Evolutionary conservation across 64 coral and sea anemone species (phyloP).

Genomic region (Acropora yongei): DNA sequence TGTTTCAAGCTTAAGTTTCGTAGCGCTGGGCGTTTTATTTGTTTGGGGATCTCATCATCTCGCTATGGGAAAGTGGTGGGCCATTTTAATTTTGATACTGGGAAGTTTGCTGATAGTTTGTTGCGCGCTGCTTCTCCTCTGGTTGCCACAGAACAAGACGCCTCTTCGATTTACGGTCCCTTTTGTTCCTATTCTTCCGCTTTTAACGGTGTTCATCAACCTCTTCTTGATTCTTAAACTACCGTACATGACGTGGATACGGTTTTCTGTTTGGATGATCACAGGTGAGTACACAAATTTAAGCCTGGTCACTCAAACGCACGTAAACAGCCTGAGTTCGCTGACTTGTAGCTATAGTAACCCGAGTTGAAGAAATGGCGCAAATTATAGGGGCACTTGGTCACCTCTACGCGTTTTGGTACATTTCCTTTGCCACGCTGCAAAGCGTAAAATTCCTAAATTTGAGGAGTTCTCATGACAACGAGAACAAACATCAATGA

Average conservation of each 20-base stretch:
- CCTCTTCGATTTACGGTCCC: constrained; percentile 39
- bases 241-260: constrained; percentile 9
- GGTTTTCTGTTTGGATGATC: constrained; percentile 41
- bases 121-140: neutral
- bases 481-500: too few relatives aligned
- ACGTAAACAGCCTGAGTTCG: too few relatives aligned
- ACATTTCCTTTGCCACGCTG: too few relatives aligned
- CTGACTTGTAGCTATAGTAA: too few relatives aligned
- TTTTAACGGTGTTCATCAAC: constrained; percentile 17
- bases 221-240: constrained; percentile 16
- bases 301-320: too few relatives aligned
- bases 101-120: neutral
- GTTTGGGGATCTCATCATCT: neutral
- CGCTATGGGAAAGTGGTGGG: neutral
- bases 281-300: constrained; percentile 13
- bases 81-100: neutral
- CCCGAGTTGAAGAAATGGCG: too few relatives aligned
- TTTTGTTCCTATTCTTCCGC: constrained; percentile 28
- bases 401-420: too few relatives aligned
- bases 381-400: too few relatives aligned
- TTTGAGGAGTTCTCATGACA: too few relatives aligned
- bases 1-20: neutral
- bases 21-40: neutral
- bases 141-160: constrained; percentile 39
- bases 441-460: too few relatives aligned